Evolutionary conservation across 2,797 vertebrate species (phyloP), one percentile per base, ranked within the genome.

Genomic region (Oreortyx pictus): DNA sequence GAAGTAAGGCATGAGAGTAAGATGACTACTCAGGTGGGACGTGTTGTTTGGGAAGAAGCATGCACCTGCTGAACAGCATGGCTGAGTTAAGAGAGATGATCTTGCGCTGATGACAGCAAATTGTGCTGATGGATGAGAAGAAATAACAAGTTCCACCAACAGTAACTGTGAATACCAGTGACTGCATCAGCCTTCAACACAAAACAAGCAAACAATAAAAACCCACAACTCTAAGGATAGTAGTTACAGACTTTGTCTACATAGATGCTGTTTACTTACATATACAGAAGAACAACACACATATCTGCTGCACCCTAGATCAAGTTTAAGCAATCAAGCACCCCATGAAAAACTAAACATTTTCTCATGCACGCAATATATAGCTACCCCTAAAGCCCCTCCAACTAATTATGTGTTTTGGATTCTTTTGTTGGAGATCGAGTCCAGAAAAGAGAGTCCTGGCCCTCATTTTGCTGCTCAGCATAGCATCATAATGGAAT

Each of bases 401-500:
- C 46, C 62, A 7, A 37, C 54, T 85, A 5, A n/a, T 57, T 57
- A 13, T n/a, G 54, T 56, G 54, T 57, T 57, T 33, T 33, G n/a
- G 31, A 57, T 57, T 12, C 11, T 33, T 57, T n/a, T 57, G 19
- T 57, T 77, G 83, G 78, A 90, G 65, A 20, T 41, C 47, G 39
- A 88, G 15, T 61, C 44, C 0, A 2, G 29, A 94, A 67, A 88
- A 86, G 47, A 49, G n/a, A 73, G 80, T 88, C 83, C 68, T 89
- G 83, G 50, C 5, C 22, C n/a, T 77, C n/a, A 9, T 10, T 86
- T 54, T 84, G 65, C 44, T 71, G 62, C 67, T 86, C 52, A 67
- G 67, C 39, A 66, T 81, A 86, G 70, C 50, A 60, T 82, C 71
- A 79, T 47, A 71, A 37, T 65, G 89, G 92, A 96, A 96, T 86